Percentiles rank a stretch among this genome's conserved stretches.
phyloP scores from a whole-genome alignment of 2,888 invertebrate genomes.

The Cryptocephalus moraei region DNA sequence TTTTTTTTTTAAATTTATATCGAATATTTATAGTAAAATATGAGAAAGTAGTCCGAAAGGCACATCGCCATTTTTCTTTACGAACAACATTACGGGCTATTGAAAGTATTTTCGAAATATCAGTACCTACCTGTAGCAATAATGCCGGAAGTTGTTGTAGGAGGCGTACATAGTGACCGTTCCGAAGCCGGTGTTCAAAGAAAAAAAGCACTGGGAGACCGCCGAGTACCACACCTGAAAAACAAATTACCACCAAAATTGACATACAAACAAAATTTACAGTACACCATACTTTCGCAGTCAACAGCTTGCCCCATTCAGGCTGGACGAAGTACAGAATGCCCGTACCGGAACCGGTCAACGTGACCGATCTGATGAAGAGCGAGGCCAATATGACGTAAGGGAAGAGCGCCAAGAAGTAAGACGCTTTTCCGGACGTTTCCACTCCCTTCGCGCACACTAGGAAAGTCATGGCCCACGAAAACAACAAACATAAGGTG shows the following conservation, averaged over 20 bases:
- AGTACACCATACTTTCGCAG: slow-evolving; percentile 47
- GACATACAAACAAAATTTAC: neutral
- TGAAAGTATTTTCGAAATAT: too few species aligned
- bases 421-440: slow-evolving; percentile 72
- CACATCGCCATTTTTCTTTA: too few species aligned
- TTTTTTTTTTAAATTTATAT: too few species aligned
- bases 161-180: slow-evolving; percentile 71
- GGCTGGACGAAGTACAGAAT: slow-evolving; percentile 71
- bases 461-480: slow-evolving; percentile 59
- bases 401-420: slow-evolving; percentile 79
- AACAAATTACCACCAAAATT: neutral
- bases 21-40: too few species aligned
- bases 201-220: slow-evolving; percentile 70
- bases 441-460: slow-evolving; percentile 64
- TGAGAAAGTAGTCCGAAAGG: too few species aligned
- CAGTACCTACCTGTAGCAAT: slow-evolving; percentile 36
- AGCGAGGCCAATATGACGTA: slow-evolving; percentile 66
- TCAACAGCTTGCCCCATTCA: slow-evolving; percentile 60
- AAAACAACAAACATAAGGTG: slow-evolving; percentile 51
- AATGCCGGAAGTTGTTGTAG: slow-evolving; percentile 61
- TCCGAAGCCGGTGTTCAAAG: slow-evolving; percentile 63
- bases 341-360: slow-evolving; percentile 62
- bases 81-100: too few species aligned
- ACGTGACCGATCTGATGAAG: slow-evolving; percentile 53
- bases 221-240: slow-evolving; percentile 48